Percentiles rank a stretch among this genome's conserved stretches.
phyloP scores from a whole-genome alignment of 2,113 vertebrate species.

The Campylomormyrus tamandua region DNA sequence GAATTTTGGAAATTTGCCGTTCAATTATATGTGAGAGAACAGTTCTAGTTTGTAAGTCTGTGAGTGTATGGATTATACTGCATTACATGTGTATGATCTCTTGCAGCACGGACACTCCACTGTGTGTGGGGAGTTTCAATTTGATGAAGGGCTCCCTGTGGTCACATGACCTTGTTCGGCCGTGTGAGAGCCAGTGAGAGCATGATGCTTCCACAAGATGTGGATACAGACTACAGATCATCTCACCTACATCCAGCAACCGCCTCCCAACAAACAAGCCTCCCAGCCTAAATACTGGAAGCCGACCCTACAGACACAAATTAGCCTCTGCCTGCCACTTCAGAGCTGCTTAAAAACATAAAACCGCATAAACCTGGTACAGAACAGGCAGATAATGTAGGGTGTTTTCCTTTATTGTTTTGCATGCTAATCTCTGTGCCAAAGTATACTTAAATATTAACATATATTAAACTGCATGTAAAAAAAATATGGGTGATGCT shows the following conservation, averaged over 20 bases:
- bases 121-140: slow-evolving; percentile 57
- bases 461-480: background rate
- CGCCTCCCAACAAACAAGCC: background rate
- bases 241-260: background rate
- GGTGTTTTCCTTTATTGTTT: background rate
- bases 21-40: background rate
- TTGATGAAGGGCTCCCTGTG: slow-evolving; percentile 48
- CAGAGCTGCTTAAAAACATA: background rate
- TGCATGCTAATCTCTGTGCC: background rate
- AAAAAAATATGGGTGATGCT: background rate
- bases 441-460: background rate
- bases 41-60: background rate
- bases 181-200: slow-evolving; percentile 37
- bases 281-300: background rate
- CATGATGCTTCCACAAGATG: background rate
- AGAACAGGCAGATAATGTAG: background rate
- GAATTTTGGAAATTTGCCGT: background rate
- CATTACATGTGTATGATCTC: background rate
- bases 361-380: background rate
- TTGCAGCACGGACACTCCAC: slow-evolving; percentile 42
- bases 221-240: background rate
- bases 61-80: background rate
- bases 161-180: slow-evolving; percentile 60
- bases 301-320: background rate
- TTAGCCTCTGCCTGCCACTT: background rate